Base-by-base conservation (phyloP, 2,113 vertebrate species). In the Galbula dea region DNA sequence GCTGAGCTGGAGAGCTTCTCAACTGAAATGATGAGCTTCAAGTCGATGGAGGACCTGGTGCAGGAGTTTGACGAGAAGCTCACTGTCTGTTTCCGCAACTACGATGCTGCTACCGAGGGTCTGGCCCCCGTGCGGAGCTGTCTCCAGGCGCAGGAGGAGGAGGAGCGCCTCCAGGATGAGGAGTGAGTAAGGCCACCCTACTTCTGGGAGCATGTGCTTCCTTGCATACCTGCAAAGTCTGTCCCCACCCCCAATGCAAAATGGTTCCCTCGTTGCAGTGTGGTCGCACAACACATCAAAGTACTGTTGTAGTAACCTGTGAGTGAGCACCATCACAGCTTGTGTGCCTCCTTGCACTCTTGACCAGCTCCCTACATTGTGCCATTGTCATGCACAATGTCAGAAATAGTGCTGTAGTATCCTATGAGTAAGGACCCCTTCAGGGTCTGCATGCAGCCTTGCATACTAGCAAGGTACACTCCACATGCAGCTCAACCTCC, bases 41-140 rank as follows among this genome's bases (percentile, higher is more conserved):
- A 96, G 79, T 96, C 96, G 0, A 96, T 96, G 96, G 96, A 96
- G 75, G 96, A 96, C 75, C 94, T 96, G 82, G 96, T 96, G 88
- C 96, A 96, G 90, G 96, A 96, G 72, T 96, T 96, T 0, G 96
- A 96, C 1, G 96, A 96, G 93, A 96, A 96, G 67, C 96, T 96
- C 84, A 96, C 96, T 0, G 94, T 96, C 32, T 96, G 96, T 91
- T 96, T 96, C 93, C 96, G 96, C 87, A 96, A 96, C 91, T 96
- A 96, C 7, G 96, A 96, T 3, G 96, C 96, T 0, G 71, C 96
- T 75, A 96, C 96, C 12, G 96, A 96, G 78, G 82, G 82, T 5
- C 84, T 96, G 96, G 96, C 96, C 2, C 96, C 96, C 0, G 96
- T 96, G 78, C 90, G 96, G 55, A 91, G 93, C 0, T 54, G 14